A percentile compares a stretch with the other conserved stretches of the same genome.
Evolutionary conservation across 2,797 vertebrate genomes (phyloP).

Genomic region (Notolepis coatsorum): DNA sequence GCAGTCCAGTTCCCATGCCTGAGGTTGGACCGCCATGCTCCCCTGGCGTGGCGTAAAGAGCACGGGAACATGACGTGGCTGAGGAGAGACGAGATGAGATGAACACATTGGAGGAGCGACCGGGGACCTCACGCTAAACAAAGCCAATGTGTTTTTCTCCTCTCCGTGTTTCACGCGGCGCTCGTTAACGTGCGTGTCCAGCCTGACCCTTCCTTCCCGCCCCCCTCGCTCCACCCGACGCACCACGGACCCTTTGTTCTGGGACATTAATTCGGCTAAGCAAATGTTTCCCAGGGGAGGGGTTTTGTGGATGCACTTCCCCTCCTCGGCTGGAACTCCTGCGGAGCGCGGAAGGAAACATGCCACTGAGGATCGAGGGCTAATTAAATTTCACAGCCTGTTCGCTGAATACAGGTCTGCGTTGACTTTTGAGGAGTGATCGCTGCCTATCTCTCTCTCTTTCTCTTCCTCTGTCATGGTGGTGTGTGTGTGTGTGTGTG

Average conservation of each 20-base stretch:
- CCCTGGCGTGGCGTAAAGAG: constrained; percentile 36
- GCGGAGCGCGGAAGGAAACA: constrained; percentile 58
- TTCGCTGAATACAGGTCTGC: constrained; percentile 49
- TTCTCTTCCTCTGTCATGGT: constrained; percentile 22
- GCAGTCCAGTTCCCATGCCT: constrained; percentile 46
- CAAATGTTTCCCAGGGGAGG: constrained; percentile 56
- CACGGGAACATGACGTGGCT: constrained; percentile 25
- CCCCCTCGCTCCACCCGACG: constrained; percentile 33
- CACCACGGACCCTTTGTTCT: constrained; percentile 52
- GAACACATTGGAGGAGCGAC: constrained; percentile 27
- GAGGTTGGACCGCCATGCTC: constrained; percentile 29
- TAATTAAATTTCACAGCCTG: constrained; percentile 74
- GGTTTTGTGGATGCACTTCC: constrained; percentile 60
- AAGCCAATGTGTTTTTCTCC: constrained; percentile 30
- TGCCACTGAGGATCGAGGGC: constrained; percentile 52
- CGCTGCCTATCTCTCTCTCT: constrained; percentile 9
- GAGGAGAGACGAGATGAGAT: constrained; percentile 35
- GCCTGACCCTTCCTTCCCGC: constrained; percentile 27
- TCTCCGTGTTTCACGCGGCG: constrained; percentile 35
- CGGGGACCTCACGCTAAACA: constrained; percentile 24
- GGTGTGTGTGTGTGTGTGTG: background rate
- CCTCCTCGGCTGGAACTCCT: constrained; percentile 60
- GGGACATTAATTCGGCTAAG: constrained; percentile 54
- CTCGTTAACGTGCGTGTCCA: constrained; percentile 38
- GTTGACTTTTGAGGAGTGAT: constrained; percentile 47